phyloP scores from a whole-genome alignment of 2,888 invertebrate genomes.

The Hedychridium roseum region DNA sequence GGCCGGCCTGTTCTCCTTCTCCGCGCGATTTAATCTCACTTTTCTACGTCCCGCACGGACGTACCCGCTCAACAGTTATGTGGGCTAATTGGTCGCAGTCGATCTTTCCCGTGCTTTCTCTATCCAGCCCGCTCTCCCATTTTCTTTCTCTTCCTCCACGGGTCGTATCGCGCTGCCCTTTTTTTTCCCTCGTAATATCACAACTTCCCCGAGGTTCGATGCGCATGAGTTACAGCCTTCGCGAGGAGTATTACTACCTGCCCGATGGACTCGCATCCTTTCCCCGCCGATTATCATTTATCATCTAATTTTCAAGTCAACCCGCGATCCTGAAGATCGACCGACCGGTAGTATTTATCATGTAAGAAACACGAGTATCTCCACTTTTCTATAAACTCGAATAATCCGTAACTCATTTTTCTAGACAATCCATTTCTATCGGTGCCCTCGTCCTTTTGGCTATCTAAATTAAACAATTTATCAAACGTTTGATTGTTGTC shows the following conservation, averaged over 20 bases:
- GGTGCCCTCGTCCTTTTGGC: too few relatives aligned
- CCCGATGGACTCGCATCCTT: constrained; percentile 51
- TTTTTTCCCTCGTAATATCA: constrained; percentile 43
- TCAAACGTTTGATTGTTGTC: too few relatives aligned
- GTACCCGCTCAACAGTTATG: constrained; percentile 47
- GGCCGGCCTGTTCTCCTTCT: constrained; percentile 40
- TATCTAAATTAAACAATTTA: too few relatives aligned
- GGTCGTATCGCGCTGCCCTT: constrained; percentile 7
- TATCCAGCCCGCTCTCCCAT: constrained; percentile 18
- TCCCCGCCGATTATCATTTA: constrained; percentile 49
- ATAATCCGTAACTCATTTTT: too few relatives aligned
- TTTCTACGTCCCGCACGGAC: constrained; percentile 39
- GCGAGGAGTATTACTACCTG: constrained; percentile 58
- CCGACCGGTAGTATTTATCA: too few relatives aligned
- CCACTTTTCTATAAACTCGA: too few relatives aligned
- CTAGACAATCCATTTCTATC: too few relatives aligned
- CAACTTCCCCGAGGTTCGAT: constrained; percentile 43
- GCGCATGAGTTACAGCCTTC: constrained; percentile 56
- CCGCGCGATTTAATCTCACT: constrained; percentile 47
- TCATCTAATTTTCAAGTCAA: constrained; percentile 52
- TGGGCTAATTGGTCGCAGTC: constrained; percentile 51
- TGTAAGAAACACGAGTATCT: too few relatives aligned
- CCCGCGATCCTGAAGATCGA: constrained; percentile 20
- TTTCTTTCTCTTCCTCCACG: constrained; percentile 3
- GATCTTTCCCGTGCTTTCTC: constrained; percentile 29